Evolutionary conservation across 2,113 vertebrate species (phyloP), one percentile per base, ranked within the genome.

Genomic region (Tragelaphus buxtoni): DNA sequence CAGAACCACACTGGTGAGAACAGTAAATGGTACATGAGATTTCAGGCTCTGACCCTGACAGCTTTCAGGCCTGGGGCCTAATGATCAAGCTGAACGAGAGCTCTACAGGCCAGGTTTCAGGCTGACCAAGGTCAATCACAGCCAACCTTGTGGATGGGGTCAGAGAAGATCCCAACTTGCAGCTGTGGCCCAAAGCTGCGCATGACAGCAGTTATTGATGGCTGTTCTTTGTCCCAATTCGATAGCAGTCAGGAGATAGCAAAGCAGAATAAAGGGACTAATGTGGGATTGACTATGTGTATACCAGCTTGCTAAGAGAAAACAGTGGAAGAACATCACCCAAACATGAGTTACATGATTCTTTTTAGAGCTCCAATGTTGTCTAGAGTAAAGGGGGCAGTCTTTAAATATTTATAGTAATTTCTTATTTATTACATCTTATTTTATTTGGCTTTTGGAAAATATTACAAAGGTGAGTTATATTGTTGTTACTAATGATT

Each of bases 141-240:
- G 49, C 30, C 20, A 80, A 84, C 84, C 39, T 61, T 20, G 47
- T 30, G 58, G 47, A 4, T 30, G 39, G 47, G 95, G 95, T 97
- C 96, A 89, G 51, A 65, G 42, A 89, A 85, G 87, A 56, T 49
- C 58, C 90, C 17, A 82, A 56, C 86, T 86, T 47, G 89, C 89
- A 97, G 95, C 96, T 97, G 93, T 88, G 91, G 60, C 42, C 84
- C 49, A 26, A 35, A 83, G 69, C 61, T 26, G 24, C n/a, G 35
- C 16, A 7, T 74, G 97, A 86, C 96, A 88, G 58, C 26, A 8
- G n/a, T 95, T 92, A 96, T 81, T 92, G 60, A 96, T 95, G 93
- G 51, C 0, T 9, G 7, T 42, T 83, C 55, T 97, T 86, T 95
- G 96, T 95, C 89, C 42, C 17, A 47, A 12, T 49, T 77, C 45